Evolutionary conservation across 2,113 vertebrate genomes (phyloP).

Genomic region (Trogon melanurus): DNA sequence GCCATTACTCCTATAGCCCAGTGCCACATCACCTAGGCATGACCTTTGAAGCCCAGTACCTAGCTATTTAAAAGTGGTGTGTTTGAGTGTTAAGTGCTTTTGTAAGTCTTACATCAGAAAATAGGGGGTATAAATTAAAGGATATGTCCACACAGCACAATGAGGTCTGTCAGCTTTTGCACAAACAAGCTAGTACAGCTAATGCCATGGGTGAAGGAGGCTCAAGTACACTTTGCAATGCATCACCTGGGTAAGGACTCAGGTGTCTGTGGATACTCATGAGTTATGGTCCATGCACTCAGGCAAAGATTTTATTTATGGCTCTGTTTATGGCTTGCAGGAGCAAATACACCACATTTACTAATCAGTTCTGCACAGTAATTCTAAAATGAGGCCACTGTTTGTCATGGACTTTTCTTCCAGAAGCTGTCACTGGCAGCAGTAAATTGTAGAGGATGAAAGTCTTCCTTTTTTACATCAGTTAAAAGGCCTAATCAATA

Average conservation of each 20-base stretch:
- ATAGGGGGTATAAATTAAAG: neutral
- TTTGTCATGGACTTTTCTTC: neutral
- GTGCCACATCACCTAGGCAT: neutral
- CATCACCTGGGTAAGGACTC: neutral
- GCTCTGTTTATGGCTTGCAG: neutral
- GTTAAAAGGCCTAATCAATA: neutral
- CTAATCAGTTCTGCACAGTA: neutral
- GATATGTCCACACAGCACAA: neutral
- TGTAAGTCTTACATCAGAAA: neutral
- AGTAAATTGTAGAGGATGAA: neutral
- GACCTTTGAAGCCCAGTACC: neutral
- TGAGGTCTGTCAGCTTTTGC: neutral
- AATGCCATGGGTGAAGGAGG: neutral
- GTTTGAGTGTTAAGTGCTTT: neutral
- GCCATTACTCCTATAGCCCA: neutral
- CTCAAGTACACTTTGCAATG: neutral
- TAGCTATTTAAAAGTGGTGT: neutral
- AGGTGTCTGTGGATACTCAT: neutral
- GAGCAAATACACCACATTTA: neutral
- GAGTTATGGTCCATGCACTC: rapidly evolving
- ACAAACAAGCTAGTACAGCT: neutral
- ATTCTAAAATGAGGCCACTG: neutral
- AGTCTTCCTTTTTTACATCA: neutral
- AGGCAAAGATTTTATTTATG: neutral
- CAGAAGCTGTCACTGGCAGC: neutral